Conservation (phyloP, 2,113 vertebrate genomes). For the Tetraodon nigroviridis region DNA sequence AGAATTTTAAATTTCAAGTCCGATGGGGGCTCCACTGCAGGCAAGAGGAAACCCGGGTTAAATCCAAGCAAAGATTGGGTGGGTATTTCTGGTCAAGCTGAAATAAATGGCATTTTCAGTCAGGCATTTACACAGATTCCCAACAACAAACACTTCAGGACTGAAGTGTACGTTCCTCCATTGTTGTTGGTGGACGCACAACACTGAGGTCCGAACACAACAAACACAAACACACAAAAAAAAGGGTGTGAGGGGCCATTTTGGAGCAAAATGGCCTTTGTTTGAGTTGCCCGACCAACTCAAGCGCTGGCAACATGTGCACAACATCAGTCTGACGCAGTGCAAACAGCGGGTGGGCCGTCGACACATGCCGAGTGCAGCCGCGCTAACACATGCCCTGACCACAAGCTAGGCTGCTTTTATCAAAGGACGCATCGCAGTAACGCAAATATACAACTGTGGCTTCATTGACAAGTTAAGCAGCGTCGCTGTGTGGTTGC, state of each 20-base stretch:
- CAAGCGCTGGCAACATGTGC: slow-evolving; percentile 88
- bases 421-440: slow-evolving; percentile 44
- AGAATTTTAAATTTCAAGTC: slow-evolving; percentile 98
- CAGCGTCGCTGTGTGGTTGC: slow-evolving; percentile 54
- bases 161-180: slow-evolving; percentile 76
- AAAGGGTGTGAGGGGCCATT: slow-evolving; percentile 83
- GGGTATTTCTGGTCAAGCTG: slow-evolving; percentile 35
- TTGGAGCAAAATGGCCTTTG: slow-evolving; percentile 87
- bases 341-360: slow-evolving; percentile 89
- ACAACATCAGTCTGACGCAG: slow-evolving; percentile 79
- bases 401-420: slow-evolving; percentile 72
- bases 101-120: slow-evolving; percentile 67
- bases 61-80: slow-evolving; percentile 28
- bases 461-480: slow-evolving; percentile 65
- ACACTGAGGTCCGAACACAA: slow-evolving; percentile 76
- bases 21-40: slow-evolving; percentile 96
- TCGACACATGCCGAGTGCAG: slow-evolving; percentile 93
- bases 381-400: slow-evolving; percentile 86
- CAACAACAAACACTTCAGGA: slow-evolving; percentile 88
- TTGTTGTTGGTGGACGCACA: slow-evolving; percentile 88
- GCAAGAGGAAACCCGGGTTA: slow-evolving; percentile 59
- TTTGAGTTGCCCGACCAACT: slow-evolving; percentile 94
- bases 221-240: too few relatives aligned
- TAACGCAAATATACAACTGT: slow-evolving; percentile 49
- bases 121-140: slow-evolving; percentile 83